Evolutionary conservation across 2,797 vertebrate species (phyloP), one percentile per base, ranked within the genome.

Genomic region (Orestias chungarensis): DNA sequence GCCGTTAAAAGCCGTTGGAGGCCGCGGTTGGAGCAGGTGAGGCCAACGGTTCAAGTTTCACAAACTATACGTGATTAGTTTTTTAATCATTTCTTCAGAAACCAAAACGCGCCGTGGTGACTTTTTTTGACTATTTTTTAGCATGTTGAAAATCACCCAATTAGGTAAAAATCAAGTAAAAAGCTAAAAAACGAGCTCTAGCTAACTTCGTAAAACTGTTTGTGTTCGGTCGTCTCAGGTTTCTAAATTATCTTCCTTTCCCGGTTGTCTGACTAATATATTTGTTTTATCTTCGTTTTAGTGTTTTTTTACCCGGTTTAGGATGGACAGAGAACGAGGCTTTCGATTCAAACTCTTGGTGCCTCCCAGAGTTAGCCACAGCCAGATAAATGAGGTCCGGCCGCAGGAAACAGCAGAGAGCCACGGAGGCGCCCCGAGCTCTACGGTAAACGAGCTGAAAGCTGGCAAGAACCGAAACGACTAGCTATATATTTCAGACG

Each of bases 321-420:
- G 89, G 15, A 95, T 95, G 94, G 92, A 95, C 61, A 90, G 76
- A 85, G 84, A 86, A 50, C 75, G 69, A 2, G 47, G 89, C 1
- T 95, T 95, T 64, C 93, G 84, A 79, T 95, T 95, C 82, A 94
- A 92, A 68, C 90, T 95, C 47, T 38, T 91, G 66, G 84, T 95
- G 6, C 95, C 94, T 33, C 87, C 93, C 17, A 86, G 91, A 70
- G 67, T 86, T 44, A 90, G 71, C 43, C 70, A 47, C 2, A 82
- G 86, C 57, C 92, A 92, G 20, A 70, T 91, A 0, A 93, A 90
- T 31, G 82, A 91, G 1, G 89, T 94, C 25, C 86, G 80, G 68
- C 93, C 92, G 17, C 93, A 91, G 66, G 91, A 90, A 72, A 64
- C 67, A 11, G 29, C 61, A 12, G 90, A 87, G 6, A 87, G 75